Percentiles rank a stretch among this genome's conserved stretches.
Evolutionary conservation across 2,797 vertebrate species (phyloP).

Genomic region (Prionace glauca): DNA sequence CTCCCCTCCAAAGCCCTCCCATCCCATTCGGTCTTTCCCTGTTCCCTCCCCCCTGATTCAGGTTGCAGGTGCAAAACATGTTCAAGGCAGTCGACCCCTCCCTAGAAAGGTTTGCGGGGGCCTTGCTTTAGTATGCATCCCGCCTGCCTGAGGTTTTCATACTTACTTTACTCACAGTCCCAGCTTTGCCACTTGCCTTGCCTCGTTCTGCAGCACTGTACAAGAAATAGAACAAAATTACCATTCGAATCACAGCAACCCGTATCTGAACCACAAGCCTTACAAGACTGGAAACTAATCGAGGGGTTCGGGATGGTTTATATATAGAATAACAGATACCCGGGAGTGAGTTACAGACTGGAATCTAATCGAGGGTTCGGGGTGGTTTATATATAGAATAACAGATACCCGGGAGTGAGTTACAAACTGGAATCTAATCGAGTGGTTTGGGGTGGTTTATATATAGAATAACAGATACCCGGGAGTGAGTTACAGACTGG

Average conservation of each 20-base stretch:
- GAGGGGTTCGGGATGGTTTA: background rate
- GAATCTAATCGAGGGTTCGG: background rate
- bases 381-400: background rate
- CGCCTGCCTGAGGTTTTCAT: background rate
- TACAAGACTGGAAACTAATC: background rate
- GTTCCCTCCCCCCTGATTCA: background rate
- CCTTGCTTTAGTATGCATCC: background rate
- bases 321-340: slow-evolving; percentile 2
- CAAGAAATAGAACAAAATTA: background rate
- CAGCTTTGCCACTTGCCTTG: background rate
- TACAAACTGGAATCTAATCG: background rate
- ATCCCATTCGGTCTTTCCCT: background rate
- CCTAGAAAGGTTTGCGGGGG: background rate
- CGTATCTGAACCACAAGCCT: background rate
- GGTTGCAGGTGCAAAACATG: no score
- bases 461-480: background rate
- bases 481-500: no score
- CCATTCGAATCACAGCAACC: background rate
- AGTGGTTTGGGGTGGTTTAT: background rate
- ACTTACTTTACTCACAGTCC: slow-evolving; percentile 7
- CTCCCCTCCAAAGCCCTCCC: background rate
- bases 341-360: background rate
- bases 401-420: no score
- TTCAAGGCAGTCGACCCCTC: no score
- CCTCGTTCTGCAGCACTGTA: background rate